Base-by-base conservation (phyloP, 2,888 invertebrate species). In the Notocelia uddmanniana region DNA sequence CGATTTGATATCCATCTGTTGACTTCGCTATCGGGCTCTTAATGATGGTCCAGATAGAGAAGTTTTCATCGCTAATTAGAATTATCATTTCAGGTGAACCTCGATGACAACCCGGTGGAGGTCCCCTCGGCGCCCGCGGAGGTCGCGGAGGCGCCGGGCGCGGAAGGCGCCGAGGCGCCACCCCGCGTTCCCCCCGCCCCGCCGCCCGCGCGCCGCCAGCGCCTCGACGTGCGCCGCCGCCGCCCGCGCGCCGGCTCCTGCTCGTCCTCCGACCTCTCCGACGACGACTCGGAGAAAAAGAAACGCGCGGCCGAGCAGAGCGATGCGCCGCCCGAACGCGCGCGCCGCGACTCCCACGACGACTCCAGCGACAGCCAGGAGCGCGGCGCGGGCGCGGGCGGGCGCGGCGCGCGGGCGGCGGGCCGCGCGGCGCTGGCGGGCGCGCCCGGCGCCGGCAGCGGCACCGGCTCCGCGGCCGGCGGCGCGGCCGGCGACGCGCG, bases 221-320 rank as follows among this genome's bases (percentile, higher is more conserved):
- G 91, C 13, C 79, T 89, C 76, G 90, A 90, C 74, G 88, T 90
- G 72, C 85, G 92, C 48, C 87, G 89, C 31, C 85, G 92, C 1
- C 87, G 90, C 8, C 86, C 90, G 60, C 86, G 92, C 68, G 91
- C 92, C 76, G 97, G 98, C 8, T 98, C 98, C 67, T 98, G 98
- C 85, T 98, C 98, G 79, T 98, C 98, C 66, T 98, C 98, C 0
- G 98, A 99, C 88, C 97, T 98, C 8, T 98, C 98, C 73, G 98
- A 98, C 86, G 97, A 98, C 86, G 97, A 97, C 83, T 97, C 97
- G 66, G 97, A 97, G 83, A 95, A 97, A 75, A 97, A 97, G 85
- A 97, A 97, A 84, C 95, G 97, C 68, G 96, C 96, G 15, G 96
- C 97, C 75, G 94, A 97, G 69, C 90, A 92, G 68, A 94, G 94